A percentile compares a stretch with the other conserved stretches of the same genome.
These are phyloP conservation scores for Stenurella melanura DNA, from an alignment of 2,888 invertebrate species.

Conservation along the genomic window DNA sequence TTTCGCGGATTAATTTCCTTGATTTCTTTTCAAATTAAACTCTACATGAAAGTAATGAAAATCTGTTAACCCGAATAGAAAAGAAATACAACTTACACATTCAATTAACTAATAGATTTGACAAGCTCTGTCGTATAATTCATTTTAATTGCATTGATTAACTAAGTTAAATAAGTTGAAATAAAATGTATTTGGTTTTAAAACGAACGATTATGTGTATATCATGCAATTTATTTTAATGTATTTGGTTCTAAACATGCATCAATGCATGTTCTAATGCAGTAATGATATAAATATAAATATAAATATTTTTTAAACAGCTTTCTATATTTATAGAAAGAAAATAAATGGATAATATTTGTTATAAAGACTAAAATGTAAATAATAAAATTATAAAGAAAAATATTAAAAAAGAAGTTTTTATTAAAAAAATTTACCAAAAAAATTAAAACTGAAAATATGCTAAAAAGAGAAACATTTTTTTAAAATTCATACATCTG, in stretches of 20 bases:
- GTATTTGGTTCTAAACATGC: neutral
- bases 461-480: no score
- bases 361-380: no score
- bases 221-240: neutral
- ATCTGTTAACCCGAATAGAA: neutral
- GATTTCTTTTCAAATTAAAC: neutral
- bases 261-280: neutral
- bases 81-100: neutral
- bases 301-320: no score
- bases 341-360: no score
- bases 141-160: neutral
- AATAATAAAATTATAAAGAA: no score
- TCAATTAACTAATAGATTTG: neutral
- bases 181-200: neutral
- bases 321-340: no score
- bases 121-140: neutral
- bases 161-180: neutral
- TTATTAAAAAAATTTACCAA: no score
- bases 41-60: neutral
- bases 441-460: no score
- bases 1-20: neutral
- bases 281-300: neutral
- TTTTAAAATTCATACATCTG: no score
- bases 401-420: no score
- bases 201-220: neutral